Base-by-base conservation (phyloP, 1,140 invertebrate genomes). In the Anadara kagoshimensis region DNA sequence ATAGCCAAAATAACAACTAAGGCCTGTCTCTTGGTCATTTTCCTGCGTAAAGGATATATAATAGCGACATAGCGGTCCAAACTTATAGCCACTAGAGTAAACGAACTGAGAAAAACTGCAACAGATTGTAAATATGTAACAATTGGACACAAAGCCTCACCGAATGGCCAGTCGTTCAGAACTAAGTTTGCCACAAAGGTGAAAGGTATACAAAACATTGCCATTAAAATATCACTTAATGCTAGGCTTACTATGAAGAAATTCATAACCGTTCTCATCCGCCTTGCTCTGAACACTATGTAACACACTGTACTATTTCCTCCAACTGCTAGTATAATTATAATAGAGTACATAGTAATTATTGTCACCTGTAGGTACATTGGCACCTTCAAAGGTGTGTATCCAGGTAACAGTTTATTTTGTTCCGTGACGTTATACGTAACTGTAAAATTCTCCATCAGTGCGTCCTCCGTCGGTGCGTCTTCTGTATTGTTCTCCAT, bases 211-310 rank as follows among this genome's bases (percentile, higher is more conserved):
- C 97, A 97, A 11, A 98, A 94, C 0, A 98, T 91, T 18, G 94
- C 95, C 87, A 98, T 98, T 78, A 95, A 95, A 83, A 98, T 95
- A 85, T 99, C 97, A 0, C 97, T 97, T 24, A 98, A 93, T 0
- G 97, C 97, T 75, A 99, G 88, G 83, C 98, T 98, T 1, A 98
- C 93, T 65, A 98, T 98, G 89, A 98, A 98, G 84, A 97, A 97
- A 89, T 98, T 98, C 66, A 96, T 98, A 1, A 97, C 95, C 0
- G 96, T 97, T 57, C 96, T 89, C 97, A 98, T 98, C 68, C 95
- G 90, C 63, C 94, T 92, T 87, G 89, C 88, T 20, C 94, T 93
- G 45, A 97, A 87, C 1, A 98, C 96, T 72, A 98, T 97, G 73
- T 85, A 87, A 78, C 98, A 96, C 53, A 98, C 96, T 77, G 97